Conservation (phyloP, 2,797 vertebrate genomes). For the Neomorphus geoffroyi region DNA sequence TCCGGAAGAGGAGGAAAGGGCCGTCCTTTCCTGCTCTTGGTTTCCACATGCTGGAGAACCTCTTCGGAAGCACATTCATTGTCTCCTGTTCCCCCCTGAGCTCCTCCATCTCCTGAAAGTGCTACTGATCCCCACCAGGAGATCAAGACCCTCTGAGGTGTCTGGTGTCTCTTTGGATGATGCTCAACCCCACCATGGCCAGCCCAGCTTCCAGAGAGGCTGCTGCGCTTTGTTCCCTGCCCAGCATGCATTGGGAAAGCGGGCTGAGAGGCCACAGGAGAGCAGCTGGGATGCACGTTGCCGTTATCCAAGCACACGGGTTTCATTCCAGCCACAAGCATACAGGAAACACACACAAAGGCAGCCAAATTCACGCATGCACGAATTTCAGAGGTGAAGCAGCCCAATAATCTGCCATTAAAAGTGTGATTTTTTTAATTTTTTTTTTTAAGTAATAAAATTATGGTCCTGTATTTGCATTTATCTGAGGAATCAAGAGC, state of each 20-base stretch:
- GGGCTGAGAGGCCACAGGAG: rapidly evolving
- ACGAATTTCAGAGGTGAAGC: background rate
- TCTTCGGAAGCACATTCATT: background rate
- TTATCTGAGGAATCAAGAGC: background rate
- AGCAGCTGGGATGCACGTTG: rapidly evolving
- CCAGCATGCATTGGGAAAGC: rapidly evolving
- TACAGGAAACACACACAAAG: no score
- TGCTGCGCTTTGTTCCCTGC: rapidly evolving
- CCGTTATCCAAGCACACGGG: background rate
- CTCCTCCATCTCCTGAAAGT: background rate
- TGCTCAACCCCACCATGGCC: background rate
- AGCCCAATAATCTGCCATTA: background rate
- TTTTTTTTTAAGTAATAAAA: background rate
- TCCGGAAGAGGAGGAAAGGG: background rate
- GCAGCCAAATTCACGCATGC: background rate
- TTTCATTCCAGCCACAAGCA: no score
- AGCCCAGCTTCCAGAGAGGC: background rate
- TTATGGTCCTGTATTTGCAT: background rate
- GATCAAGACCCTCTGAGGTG: background rate
- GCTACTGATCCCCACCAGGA: background rate
- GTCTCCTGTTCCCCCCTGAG: background rate
- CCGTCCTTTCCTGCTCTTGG: background rate
- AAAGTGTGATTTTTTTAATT: background rate
- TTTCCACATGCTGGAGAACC: background rate
- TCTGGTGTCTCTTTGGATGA: background rate